phyloP scores from a whole-genome alignment of 2,888 invertebrate species.

The Dasypogon diadema region DNA sequence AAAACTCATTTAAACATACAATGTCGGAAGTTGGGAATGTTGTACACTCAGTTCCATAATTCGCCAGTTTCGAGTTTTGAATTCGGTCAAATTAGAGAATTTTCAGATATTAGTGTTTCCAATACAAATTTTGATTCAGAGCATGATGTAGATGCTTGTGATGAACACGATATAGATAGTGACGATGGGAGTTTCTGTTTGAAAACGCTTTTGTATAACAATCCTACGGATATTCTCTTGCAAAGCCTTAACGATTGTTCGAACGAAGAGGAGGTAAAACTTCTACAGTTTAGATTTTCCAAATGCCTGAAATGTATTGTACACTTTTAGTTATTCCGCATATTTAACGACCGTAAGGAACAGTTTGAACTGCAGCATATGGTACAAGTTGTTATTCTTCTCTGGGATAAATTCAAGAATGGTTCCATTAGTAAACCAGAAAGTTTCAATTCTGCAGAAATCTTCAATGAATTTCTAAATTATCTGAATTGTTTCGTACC shows the following conservation, averaged over 20 bases:
- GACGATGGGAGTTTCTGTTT: slow-evolving; percentile 31
- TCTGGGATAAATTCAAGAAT: slow-evolving; percentile 60
- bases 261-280: slow-evolving; percentile 10
- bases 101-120: not conserved
- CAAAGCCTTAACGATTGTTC: slow-evolving; percentile 31
- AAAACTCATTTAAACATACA: too few species aligned
- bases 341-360: slow-evolving; percentile 38
- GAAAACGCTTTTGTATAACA: slow-evolving; percentile 42
- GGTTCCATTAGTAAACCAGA: not conserved
- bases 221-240: slow-evolving; percentile 28
- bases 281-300: not conserved
- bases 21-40: not conserved
- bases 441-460: not conserved
- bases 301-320: not conserved
- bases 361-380: slow-evolving; percentile 57
- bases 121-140: not conserved
- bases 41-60: not conserved
- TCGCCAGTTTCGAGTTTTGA: not conserved
- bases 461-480: slow-evolving; percentile 57
- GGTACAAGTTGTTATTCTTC: slow-evolving; percentile 59
- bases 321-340: slow-evolving; percentile 56
- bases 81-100: not conserved
- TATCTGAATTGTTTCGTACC: slow-evolving; percentile 61
- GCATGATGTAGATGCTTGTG: slow-evolving; percentile 21
- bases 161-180: slow-evolving; percentile 39